Evolutionary conservation across 2,113 vertebrate species (phyloP).

Genomic region (Heliornis fulica): DNA sequence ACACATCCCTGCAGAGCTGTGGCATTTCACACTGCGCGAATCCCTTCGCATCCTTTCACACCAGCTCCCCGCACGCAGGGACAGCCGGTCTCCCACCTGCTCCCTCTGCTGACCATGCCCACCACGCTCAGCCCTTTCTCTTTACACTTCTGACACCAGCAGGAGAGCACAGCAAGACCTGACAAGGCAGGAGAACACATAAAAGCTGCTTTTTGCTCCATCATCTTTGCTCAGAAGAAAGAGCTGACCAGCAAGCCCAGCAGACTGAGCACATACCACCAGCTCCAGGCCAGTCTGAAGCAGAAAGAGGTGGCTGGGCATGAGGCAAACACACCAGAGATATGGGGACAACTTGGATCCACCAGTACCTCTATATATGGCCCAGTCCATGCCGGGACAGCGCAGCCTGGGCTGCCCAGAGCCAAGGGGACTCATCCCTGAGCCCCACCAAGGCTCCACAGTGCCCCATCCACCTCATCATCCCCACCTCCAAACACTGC

Average conservation of each 20-base stretch:
- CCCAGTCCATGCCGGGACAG: background rate
- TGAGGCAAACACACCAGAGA: background rate
- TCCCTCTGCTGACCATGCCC: background rate
- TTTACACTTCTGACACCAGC: background rate
- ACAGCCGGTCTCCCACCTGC: fast-evolving
- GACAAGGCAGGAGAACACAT: no score
- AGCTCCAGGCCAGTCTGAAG: background rate
- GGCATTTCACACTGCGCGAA: background rate
- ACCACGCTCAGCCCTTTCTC: background rate
- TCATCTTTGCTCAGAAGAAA: background rate
- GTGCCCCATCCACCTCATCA: background rate
- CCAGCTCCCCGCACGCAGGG: background rate
- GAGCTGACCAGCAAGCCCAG: background rate
- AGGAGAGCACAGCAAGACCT: no score
- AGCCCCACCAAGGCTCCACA: background rate
- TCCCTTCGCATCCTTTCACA: fast-evolving
- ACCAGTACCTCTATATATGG: fast-evolving
- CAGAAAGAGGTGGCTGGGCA: background rate
- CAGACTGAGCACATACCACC: background rate
- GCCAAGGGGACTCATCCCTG: background rate
- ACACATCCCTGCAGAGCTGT: background rate
- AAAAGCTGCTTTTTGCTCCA: background rate
- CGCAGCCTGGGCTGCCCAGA: background rate
- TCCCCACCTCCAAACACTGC: background rate
- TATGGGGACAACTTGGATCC: fast-evolving